These are phyloP conservation scores for Limnephilus auricula DNA, from an alignment of 2,888 invertebrate species.

Conservation along the genomic window DNA sequence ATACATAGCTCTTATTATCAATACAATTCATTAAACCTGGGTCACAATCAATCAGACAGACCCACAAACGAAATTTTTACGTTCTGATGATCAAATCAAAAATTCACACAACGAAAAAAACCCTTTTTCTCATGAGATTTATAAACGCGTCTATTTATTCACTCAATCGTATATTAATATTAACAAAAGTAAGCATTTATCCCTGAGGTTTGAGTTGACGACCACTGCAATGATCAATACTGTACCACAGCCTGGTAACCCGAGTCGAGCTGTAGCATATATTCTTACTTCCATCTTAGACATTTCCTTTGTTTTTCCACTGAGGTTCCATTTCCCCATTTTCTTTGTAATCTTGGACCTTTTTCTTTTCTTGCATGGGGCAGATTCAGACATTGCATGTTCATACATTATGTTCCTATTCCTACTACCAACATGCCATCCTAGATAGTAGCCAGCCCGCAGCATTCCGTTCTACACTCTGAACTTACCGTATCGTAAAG, in stretches of 20 bases:
- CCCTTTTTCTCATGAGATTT: no score
- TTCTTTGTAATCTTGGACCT: constrained; percentile 19
- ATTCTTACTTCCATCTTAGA: neutral
- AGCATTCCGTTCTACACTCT: neutral
- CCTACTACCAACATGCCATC: neutral
- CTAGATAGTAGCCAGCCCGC: neutral
- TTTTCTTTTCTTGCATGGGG: constrained; percentile 6
- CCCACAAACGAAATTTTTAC: no score
- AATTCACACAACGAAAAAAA: no score
- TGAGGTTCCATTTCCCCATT: neutral
- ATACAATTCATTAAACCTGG: no score
- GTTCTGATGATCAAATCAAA: no score
- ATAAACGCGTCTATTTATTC: neutral
- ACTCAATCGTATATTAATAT: neutral
- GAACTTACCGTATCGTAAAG: neutral
- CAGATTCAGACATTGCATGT: neutral
- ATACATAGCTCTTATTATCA: no score
- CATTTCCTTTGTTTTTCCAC: neutral
- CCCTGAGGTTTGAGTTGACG: neutral
- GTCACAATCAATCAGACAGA: no score
- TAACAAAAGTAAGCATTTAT: neutral
- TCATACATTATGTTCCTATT: neutral
- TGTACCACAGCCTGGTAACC: neutral
- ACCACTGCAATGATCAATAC: neutral
- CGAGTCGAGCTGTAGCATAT: neutral